These are phyloP conservation scores for Oreochromis niloticus DNA, from an alignment of 2,113 vertebrate genomes.

Conservation along the genomic window DNA sequence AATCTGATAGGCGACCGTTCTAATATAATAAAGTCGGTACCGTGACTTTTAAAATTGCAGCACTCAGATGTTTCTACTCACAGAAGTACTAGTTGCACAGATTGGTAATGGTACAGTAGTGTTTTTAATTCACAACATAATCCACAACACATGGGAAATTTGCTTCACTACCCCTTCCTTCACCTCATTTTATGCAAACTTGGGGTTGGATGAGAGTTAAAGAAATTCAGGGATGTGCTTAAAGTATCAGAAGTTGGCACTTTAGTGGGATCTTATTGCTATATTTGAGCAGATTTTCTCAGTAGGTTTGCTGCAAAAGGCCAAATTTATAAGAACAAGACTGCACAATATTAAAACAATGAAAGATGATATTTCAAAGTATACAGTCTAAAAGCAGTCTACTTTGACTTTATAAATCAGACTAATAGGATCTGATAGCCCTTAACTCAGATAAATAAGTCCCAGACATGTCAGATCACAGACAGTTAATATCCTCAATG, in stretches of 20 bases:
- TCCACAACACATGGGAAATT: not conserved
- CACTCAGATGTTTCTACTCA: constrained; percentile 58
- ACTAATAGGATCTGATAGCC: not conserved
- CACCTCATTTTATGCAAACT: constrained; percentile 39
- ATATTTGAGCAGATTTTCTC: not conserved
- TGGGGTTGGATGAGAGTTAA: constrained; percentile 12
- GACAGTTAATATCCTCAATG: not conserved
- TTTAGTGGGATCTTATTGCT: constrained; percentile 4
- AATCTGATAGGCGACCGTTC: constrained; percentile 1
- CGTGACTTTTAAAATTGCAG: constrained; percentile 32
- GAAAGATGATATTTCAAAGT: not conserved
- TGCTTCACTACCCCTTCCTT: constrained; percentile 8
- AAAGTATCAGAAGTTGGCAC: constrained; percentile 27
- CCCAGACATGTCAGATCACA: not conserved
- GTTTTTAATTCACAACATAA: constrained; percentile 46
- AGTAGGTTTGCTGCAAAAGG: not conserved
- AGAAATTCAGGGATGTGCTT: constrained; percentile 48
- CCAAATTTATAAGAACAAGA: not conserved
- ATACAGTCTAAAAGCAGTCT: not conserved
- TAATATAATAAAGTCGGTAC: constrained; percentile 27
- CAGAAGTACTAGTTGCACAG: constrained; percentile 45
- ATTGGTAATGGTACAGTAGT: constrained; percentile 40
- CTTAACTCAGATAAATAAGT: not conserved
- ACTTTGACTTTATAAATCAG: not conserved
- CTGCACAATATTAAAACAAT: not conserved